Base-by-base conservation (phyloP, 2,113 vertebrate species). In the Loxodonta africana region DNA sequence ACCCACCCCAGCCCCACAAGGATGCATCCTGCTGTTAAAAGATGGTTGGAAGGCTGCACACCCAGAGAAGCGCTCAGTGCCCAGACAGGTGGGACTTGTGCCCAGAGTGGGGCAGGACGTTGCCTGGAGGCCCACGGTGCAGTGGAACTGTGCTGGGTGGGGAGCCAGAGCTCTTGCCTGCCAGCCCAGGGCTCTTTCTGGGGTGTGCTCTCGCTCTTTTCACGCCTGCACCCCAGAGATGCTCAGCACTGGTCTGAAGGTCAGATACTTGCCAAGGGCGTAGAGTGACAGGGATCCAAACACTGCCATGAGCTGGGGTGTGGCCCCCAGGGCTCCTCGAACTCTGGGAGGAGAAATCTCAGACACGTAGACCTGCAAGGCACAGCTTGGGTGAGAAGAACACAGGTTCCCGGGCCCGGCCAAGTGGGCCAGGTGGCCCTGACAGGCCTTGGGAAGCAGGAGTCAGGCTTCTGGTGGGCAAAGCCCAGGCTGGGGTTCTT, bases 301-400 rank as follows among this genome's bases (percentile, higher is more conserved):
- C 94, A 99, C 99, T 0, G 99, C 99, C 96, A 99, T 99, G 96
- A 99, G 98, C 98, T 99, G 99, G 73, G 99, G 99, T 10, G 99
- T 99, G 26, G 99, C 99, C 0, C 99, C 99, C 98, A 99, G 93
- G 2, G 98, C 96, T 12, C 99, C 99, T n/a, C 99, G 98, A 26
- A 99, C 98, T 6, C 97, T 90, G 0, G 99, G 99, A 89, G 99
- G 99, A 30, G 99, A 99, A 77, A 99, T 99, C 98, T 99, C 99
- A 0, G 99, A 99, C 95, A 99, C 99, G 89, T 99, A 99, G 30
- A 99, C 99, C 99, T 99, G 98, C 1, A 95, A 94, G 2, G 12
- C 91, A 95, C 11, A 83, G 57, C 51, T 15, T 8, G 0, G 51
- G 87, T 88, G 78, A 67, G 76, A 48, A 23, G 48, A 26, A 73